phyloP scores from a whole-genome alignment of 2,888 invertebrate genomes.

The Dicyrtoma fusca region DNA sequence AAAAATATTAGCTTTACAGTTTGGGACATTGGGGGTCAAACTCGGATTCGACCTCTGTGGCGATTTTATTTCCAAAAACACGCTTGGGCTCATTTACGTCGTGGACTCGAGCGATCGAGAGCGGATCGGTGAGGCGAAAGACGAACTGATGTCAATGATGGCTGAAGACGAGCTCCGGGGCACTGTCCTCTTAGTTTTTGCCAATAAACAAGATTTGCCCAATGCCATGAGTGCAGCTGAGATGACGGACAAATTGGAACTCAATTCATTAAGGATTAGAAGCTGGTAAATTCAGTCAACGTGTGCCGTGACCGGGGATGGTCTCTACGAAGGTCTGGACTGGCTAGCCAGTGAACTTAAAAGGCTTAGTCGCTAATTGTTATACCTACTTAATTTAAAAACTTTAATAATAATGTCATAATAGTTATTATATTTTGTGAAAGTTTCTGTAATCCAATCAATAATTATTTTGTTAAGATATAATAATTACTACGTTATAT shows the following conservation, averaged over 20 bases:
- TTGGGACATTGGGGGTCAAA: constrained; percentile 5
- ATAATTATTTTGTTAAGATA: no score
- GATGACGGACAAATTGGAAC: background rate
- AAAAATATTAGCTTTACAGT: background rate
- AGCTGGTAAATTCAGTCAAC: background rate
- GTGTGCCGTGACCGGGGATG: background rate
- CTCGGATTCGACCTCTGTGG: background rate
- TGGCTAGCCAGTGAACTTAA: background rate
- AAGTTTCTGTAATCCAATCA: no score
- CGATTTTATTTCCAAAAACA: background rate
- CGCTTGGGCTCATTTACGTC: background rate
- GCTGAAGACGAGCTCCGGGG: background rate
- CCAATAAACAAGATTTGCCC: constrained; percentile 9
- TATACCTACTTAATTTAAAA: no score
- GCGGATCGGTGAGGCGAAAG: background rate
- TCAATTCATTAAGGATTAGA: background rate
- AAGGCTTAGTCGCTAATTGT: no score
- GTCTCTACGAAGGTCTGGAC: constrained; percentile 3
- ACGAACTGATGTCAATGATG: background rate
- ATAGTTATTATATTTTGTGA: no score
- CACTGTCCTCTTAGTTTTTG: background rate
- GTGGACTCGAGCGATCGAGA: constrained; percentile 3
- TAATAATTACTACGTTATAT: no score
- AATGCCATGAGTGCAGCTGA: background rate
- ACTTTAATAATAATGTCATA: no score